These are phyloP conservation scores for Polypedilum vanderplanki DNA, from an alignment of 1,140 invertebrate species.

Conservation along the genomic window DNA sequence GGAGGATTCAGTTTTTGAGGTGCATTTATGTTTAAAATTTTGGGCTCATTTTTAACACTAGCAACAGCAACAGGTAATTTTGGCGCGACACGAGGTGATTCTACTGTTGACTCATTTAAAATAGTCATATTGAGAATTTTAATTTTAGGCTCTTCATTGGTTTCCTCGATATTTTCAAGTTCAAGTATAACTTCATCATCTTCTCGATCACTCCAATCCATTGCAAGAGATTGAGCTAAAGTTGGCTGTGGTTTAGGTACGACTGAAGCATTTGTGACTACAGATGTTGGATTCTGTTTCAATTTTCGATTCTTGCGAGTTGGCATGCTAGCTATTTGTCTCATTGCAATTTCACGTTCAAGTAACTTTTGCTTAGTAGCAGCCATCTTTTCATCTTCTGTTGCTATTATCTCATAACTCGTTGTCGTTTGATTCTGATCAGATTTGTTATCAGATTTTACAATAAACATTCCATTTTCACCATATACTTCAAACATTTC, in stretches of 20 bases:
- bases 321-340: constrained; percentile 31
- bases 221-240: constrained; percentile 33
- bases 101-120: not conserved
- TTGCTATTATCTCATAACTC: constrained; percentile 32
- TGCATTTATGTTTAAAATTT: constrained; percentile 15
- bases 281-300: constrained; percentile 34
- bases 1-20: constrained; percentile 35
- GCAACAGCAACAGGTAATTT: not conserved
- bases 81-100: not conserved
- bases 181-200: not conserved
- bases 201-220: constrained; percentile 41
- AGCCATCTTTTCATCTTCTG: constrained; percentile 38
- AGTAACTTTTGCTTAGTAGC: constrained; percentile 38
- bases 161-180: not conserved
- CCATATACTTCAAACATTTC: constrained; percentile 37
- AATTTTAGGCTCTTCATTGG: constrained; percentile 1
- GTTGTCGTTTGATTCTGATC: constrained; percentile 33
- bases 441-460: constrained; percentile 37
- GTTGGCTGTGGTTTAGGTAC: not conserved
- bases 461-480: constrained; percentile 42
- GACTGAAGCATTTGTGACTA: constrained; percentile 15
- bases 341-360: constrained; percentile 31
- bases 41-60: not conserved
- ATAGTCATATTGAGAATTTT: not conserved
- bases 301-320: constrained; percentile 36